phyloP scores from a whole-genome alignment of 2,113 vertebrate species.

The Indicator maculatus region DNA sequence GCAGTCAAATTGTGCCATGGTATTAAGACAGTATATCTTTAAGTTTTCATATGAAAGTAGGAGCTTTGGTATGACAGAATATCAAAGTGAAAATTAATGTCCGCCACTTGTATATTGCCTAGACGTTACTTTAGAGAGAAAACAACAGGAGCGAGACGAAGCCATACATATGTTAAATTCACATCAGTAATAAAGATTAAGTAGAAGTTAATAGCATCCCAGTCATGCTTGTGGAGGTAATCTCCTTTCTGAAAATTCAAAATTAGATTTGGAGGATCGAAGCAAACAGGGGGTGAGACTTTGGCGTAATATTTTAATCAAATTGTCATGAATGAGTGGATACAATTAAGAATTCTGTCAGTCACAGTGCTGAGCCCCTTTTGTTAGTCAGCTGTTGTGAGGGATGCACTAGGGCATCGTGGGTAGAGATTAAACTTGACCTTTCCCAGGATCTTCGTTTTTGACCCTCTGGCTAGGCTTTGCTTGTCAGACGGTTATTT shows the following conservation, averaged over 20 bases:
- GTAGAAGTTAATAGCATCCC: slow-evolving; percentile 98
- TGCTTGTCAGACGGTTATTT: slow-evolving; percentile 71
- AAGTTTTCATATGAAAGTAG: slow-evolving; percentile 39
- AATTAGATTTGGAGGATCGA: slow-evolving; percentile 98
- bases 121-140: slow-evolving; percentile 75
- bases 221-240: slow-evolving; percentile 97
- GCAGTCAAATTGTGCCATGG: not conserved
- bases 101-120: slow-evolving; percentile 70
- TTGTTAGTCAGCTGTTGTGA: slow-evolving; percentile 85
- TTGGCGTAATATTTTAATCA: slow-evolving; percentile 99
- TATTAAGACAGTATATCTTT: slow-evolving; percentile 18
- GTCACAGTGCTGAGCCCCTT: slow-evolving; percentile 89
- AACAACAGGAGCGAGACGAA: slow-evolving; percentile 83
- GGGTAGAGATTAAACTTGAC: slow-evolving; percentile 80
- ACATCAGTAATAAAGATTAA: slow-evolving; percentile 98
- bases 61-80: slow-evolving; percentile 57
- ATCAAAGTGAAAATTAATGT: slow-evolving; percentile 70
- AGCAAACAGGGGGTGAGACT: slow-evolving; percentile 99
- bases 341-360: slow-evolving; percentile 99
- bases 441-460: slow-evolving; percentile 80
- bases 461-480: slow-evolving; percentile 77
- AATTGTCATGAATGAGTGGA: slow-evolving; percentile 99
- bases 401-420: slow-evolving; percentile 71
- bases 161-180: slow-evolving; percentile 96
- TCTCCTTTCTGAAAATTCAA: slow-evolving; percentile 98